A percentile compares a stretch with the other conserved stretches of the same genome.
phyloP scores from a whole-genome alignment of 2,113 vertebrate species.

The Pipra filicauda region DNA sequence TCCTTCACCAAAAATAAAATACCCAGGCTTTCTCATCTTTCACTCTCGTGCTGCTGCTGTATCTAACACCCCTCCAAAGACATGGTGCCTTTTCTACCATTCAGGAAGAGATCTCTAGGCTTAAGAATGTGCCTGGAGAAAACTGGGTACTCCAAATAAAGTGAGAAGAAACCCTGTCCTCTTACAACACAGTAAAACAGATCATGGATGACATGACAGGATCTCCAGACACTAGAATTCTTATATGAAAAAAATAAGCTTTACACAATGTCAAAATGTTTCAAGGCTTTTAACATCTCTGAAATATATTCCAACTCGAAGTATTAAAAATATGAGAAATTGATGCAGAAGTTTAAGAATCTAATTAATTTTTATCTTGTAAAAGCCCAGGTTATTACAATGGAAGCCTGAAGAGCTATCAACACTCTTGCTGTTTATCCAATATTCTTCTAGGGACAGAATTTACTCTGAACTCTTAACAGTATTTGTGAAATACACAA shows the following conservation, averaged over 20 bases:
- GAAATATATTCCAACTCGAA: background rate
- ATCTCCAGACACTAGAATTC: background rate
- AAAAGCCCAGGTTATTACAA: background rate
- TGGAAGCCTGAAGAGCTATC: background rate
- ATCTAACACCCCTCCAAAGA: background rate
- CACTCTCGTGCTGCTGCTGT: background rate
- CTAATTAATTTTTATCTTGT: background rate
- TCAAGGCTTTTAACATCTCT: background rate
- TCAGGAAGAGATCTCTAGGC: background rate
- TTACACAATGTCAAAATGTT: background rate
- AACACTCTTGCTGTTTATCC: background rate
- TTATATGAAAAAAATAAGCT: background rate
- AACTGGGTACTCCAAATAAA: background rate
- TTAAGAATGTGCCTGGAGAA: background rate
- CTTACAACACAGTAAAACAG: background rate
- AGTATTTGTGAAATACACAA: background rate
- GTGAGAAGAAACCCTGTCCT: background rate
- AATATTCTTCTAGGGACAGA: background rate
- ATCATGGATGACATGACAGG: background rate
- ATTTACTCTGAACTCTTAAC: background rate
- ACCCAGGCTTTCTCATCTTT: slow-evolving; percentile 45
- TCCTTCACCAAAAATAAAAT: slow-evolving; percentile 52
- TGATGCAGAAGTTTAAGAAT: background rate
- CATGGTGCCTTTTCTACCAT: background rate
- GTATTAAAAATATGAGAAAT: background rate